A percentile compares a stretch with the other conserved stretches of the same genome.
Conservation (phyloP, 1,140 invertebrate species). For the Mycetomoellerius zeteki region DNA sequence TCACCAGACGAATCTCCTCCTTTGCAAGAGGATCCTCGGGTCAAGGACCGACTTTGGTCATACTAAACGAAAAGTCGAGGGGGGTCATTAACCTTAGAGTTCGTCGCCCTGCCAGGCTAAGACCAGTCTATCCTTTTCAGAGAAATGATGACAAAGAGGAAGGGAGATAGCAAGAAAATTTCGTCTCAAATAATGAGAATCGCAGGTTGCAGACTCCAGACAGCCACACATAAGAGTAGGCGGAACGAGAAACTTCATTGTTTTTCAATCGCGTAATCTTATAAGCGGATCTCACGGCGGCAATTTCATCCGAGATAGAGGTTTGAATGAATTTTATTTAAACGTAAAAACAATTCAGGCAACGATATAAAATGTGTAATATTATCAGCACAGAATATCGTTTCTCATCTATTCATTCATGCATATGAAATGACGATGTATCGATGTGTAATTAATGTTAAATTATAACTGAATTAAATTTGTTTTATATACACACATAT, state of each 20-base stretch:
- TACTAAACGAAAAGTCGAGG: conserved; percentile 53
- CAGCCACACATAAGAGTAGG: background rate
- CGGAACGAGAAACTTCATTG: conserved; percentile 8
- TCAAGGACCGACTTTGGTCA: conserved; percentile 56
- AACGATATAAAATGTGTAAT: background rate
- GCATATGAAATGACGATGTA: background rate
- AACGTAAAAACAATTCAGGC: conserved; percentile 4
- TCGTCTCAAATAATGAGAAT: conserved; percentile 49
- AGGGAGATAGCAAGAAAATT: background rate
- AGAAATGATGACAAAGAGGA: conserved; percentile 12
- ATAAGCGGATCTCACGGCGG: background rate
- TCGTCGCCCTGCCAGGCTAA: conserved; percentile 55
- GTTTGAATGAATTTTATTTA: conserved; percentile 27
- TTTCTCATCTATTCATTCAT: conserved; percentile 14
- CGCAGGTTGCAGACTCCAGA: conserved; percentile 42
- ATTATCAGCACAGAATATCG: background rate
- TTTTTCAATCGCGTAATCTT: conserved; percentile 25
- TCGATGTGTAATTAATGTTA: background rate
- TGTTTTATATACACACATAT: background rate
- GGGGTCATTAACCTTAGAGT: conserved; percentile 60
- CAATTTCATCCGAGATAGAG: background rate
- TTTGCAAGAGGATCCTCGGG: conserved; percentile 68
- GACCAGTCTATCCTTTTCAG: conserved; percentile 62
- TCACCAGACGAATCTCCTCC: conserved; percentile 19
- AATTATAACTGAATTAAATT: background rate